phyloP scores from a whole-genome alignment of 2,888 invertebrate species.

The Erebia ligea region DNA sequence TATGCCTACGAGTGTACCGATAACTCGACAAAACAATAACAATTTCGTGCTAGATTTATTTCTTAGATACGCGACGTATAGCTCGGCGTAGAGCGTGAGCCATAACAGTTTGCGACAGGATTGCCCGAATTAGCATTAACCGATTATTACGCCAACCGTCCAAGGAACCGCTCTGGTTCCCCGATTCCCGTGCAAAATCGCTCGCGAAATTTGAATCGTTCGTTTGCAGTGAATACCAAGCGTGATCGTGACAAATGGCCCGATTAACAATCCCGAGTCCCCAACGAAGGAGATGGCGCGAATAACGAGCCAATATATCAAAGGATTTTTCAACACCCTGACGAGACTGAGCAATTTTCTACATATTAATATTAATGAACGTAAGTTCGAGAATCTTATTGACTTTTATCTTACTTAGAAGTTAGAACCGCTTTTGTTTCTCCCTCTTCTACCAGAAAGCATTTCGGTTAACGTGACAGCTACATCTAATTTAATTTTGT shows the following conservation, averaged over 20 bases:
- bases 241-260: slow-evolving; percentile 78
- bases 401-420: slow-evolving; percentile 21
- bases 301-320: slow-evolving; percentile 81
- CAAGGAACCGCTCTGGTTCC: slow-evolving; percentile 45
- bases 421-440: slow-evolving; percentile 7
- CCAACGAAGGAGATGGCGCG: slow-evolving; percentile 73
- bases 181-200: slow-evolving; percentile 60
- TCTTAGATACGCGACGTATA: background rate
- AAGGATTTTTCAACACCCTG: slow-evolving; percentile 75
- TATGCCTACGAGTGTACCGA: background rate
- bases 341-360: slow-evolving; percentile 62
- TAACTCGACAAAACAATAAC: background rate
- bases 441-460: background rate
- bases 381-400: slow-evolving; percentile 30
- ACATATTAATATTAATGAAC: slow-evolving; percentile 65
- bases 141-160: slow-evolving; percentile 39
- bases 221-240: slow-evolving; percentile 68
- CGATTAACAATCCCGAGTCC: slow-evolving; percentile 78
- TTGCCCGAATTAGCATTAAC: slow-evolving; percentile 34
- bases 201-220: slow-evolving; percentile 70
- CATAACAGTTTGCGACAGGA: slow-evolving; percentile 28
- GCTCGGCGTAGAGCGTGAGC: slow-evolving; percentile 26
- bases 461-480: background rate
- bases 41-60: slow-evolving; percentile 1
- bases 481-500: background rate